Evolutionary conservation across 2,888 invertebrate species (phyloP).

Genomic region (Agrotis ipsilon): DNA sequence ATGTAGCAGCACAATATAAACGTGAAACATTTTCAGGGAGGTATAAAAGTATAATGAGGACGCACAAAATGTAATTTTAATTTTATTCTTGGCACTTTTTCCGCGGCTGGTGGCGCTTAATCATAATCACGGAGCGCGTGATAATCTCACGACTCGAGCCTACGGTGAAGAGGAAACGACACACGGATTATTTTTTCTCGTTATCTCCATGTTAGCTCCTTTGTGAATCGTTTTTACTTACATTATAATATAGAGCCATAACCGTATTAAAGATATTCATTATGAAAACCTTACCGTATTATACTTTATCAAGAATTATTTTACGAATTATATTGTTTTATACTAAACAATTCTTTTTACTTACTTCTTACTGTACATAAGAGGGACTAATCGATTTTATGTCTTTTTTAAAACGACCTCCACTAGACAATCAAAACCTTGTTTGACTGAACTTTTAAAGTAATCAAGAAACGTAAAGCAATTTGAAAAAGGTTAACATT

Average conservation of each 20-base stretch:
- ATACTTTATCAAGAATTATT: too few relatives aligned
- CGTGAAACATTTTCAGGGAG: conserved; percentile 65
- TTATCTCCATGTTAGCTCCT: conserved; percentile 67
- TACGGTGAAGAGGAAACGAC: conserved; percentile 81
- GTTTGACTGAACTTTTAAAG: not conserved
- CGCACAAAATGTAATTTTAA: conserved; percentile 81
- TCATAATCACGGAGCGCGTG: conserved; percentile 84
- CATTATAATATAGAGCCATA: conserved; percentile 54
- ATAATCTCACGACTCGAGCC: conserved; percentile 79
- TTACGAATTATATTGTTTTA: too few relatives aligned
- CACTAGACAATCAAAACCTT: not conserved
- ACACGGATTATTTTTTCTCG: conserved; percentile 76
- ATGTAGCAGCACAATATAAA: conserved; percentile 48
- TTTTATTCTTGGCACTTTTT: conserved; percentile 79
- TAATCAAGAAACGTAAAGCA: too few relatives aligned
- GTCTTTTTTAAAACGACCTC: too few relatives aligned
- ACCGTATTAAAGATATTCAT: not conserved
- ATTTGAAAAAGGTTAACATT: too few relatives aligned
- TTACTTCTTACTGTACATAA: too few relatives aligned
- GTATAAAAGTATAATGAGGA: conserved; percentile 75
- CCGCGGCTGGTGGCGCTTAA: conserved; percentile 79
- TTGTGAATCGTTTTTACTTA: conserved; percentile 73
- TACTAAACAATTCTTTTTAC: too few relatives aligned
- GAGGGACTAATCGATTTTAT: too few relatives aligned
- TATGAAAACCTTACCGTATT: not conserved